These are phyloP conservation scores for Setophaga kirtlandii DNA, from an alignment of 2,113 vertebrate genomes.

Conservation along the genomic window DNA sequence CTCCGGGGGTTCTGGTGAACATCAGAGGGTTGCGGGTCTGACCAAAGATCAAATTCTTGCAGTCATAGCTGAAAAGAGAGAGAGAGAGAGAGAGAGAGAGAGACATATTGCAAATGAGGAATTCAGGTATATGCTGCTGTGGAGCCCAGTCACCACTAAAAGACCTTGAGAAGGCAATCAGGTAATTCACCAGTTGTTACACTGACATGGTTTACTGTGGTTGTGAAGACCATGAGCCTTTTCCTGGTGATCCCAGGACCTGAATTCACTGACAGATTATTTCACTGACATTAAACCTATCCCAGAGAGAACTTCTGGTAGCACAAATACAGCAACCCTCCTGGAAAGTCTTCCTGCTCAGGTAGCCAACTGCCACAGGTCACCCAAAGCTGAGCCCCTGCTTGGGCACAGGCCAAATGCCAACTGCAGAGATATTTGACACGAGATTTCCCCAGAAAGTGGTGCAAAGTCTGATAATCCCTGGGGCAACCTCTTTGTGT, in stretches of 20 bases:
- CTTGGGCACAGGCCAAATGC: background rate
- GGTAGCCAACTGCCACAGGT: rapidly evolving
- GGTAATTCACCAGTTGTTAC: background rate
- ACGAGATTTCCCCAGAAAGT: background rate
- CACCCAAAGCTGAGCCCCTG: background rate
- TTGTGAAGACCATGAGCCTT: background rate
- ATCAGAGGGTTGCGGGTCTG: constrained; percentile 70
- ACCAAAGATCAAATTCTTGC: constrained; percentile 77
- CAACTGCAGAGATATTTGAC: background rate
- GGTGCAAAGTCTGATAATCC: background rate
- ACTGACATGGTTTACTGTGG: background rate
- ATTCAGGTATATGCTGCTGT: background rate
- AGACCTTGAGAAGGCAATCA: background rate
- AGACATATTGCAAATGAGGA: background rate
- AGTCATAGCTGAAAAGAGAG: constrained; percentile 69
- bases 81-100: background rate
- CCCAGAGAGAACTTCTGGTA: background rate
- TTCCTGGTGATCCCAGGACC: background rate
- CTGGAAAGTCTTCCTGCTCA: background rate
- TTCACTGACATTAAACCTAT: background rate
- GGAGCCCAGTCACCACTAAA: background rate
- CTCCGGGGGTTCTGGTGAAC: constrained; percentile 66
- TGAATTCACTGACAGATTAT: background rate
- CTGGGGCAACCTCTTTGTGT: background rate
- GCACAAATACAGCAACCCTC: background rate